Percentiles rank a stretch among this genome's conserved stretches.
Conservation (phyloP, 1,140 invertebrate genomes). For the Neodiprion virginianus region DNA sequence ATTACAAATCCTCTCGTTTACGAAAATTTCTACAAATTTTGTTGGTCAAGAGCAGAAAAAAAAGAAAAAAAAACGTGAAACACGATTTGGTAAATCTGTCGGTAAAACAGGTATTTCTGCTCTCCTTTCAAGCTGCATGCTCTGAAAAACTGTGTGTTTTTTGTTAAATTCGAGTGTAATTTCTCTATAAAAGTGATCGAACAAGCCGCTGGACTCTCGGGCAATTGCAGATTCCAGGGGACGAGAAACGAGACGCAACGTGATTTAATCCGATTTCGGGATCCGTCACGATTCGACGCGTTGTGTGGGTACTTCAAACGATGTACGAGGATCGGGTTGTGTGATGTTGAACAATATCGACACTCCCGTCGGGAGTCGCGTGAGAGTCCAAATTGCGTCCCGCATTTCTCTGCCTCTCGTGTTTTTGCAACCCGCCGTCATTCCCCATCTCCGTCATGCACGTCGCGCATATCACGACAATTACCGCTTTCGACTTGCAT, state of each 20-base stretch:
- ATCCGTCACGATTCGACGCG: background rate
- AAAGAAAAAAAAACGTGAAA: no score
- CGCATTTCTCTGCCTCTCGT: background rate
- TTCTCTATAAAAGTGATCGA: no score
- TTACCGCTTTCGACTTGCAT: background rate
- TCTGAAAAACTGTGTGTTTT: no score
- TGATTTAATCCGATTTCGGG: background rate
- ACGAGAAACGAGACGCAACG: background rate
- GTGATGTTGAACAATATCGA: conserved; percentile 5
- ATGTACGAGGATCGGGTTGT: background rate
- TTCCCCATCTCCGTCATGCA: background rate
- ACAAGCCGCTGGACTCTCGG: no score
- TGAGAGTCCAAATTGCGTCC: background rate
- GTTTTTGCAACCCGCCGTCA: background rate
- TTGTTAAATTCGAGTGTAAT: no score
- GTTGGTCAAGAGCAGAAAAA: no score
- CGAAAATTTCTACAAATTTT: no score
- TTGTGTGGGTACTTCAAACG: background rate
- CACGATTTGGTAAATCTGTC: no score
- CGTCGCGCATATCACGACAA: background rate
- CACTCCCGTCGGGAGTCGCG: background rate
- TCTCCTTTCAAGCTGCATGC: no score
- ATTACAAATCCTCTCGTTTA: no score
- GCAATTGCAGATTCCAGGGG: background rate
- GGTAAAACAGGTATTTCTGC: no score